These are phyloP conservation scores for Torymus tubicola DNA, from an alignment of 2,888 invertebrate species.

Conservation along the genomic window DNA sequence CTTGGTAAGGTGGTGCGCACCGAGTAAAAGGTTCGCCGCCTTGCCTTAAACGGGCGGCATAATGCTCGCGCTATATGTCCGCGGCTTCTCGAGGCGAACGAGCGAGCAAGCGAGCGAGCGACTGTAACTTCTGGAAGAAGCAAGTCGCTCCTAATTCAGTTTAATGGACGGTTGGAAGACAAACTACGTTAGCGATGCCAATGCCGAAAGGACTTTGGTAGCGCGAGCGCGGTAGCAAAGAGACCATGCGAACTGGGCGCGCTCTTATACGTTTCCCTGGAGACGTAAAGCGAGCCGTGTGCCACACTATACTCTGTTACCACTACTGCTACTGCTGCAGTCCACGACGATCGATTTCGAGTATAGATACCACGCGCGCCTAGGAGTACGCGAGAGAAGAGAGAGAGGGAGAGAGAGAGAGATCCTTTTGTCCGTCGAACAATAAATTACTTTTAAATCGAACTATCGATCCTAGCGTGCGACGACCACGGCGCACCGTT, in stretches of 20 bases:
- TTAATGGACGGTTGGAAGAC: conserved; percentile 68
- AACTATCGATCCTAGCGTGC: conserved; percentile 48
- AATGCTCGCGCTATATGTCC: conserved; percentile 10
- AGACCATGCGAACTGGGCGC: no score
- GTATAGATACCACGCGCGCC: conserved; percentile 34
- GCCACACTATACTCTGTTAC: no score
- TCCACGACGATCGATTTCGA: conserved; percentile 49
- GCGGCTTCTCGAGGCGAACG: not conserved
- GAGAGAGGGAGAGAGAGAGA: not conserved
- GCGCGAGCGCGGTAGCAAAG: no score
- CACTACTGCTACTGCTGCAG: no score
- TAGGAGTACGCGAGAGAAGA: not conserved
- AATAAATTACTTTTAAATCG: conserved; percentile 59
- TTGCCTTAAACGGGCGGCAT: conserved; percentile 26
- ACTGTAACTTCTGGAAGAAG: conserved; percentile 50
- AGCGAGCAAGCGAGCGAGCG: not conserved
- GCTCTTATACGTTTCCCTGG: conserved; percentile 43
- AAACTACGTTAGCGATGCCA: conserved; percentile 69
- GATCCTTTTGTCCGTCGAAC: conserved; percentile 56
- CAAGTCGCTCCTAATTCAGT: conserved; percentile 64
- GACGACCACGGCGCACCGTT: not conserved
- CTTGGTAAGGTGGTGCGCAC: no score
- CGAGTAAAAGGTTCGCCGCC: conserved; percentile 3
- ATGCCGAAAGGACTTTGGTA: conserved; percentile 66
- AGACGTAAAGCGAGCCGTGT: conserved; percentile 25